phyloP scores from a whole-genome alignment of 1,140 invertebrate species.

The Drosophila parabipectinata region DNA sequence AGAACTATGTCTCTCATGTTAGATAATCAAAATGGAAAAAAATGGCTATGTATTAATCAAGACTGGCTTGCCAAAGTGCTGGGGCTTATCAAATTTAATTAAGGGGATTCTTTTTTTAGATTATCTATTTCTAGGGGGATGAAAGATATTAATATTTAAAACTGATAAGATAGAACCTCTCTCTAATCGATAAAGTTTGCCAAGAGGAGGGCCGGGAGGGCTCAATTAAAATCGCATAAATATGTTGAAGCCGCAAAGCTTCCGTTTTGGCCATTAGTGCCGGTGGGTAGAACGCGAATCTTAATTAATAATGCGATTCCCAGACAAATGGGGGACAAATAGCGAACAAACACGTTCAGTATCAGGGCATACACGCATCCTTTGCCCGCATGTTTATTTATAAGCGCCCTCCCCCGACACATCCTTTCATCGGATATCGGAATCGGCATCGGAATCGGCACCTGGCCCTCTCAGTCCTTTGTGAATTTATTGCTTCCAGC shows the following conservation, averaged over 20 bases:
- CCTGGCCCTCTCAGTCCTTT: not conserved
- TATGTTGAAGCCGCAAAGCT: slow-evolving; percentile 33
- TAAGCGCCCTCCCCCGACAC: slow-evolving; percentile 9
- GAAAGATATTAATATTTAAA: not conserved
- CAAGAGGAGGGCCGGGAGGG: not conserved
- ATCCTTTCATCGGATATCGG: not conserved
- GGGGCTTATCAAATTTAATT: slow-evolving; percentile 36
- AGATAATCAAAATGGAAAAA: slow-evolving; percentile 23
- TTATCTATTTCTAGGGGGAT: not conserved
- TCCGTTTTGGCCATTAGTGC: slow-evolving; percentile 51
- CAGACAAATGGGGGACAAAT: slow-evolving; percentile 45
- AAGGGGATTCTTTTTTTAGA: slow-evolving; percentile 6
- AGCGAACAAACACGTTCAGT: slow-evolving; percentile 30
- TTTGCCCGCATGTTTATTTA: slow-evolving; percentile 62
- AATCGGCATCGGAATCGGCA: slow-evolving; percentile 2
- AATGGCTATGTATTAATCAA: slow-evolving; percentile 53
- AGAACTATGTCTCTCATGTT: slow-evolving; percentile 26
- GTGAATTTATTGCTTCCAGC: slow-evolving; percentile 40
- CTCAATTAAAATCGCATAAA: slow-evolving; percentile 64
- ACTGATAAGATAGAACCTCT: not conserved
- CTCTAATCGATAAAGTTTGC: slow-evolving; percentile 7
- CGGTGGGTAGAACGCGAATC: slow-evolving; percentile 21
- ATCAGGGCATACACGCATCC: slow-evolving; percentile 24
- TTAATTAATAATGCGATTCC: slow-evolving; percentile 61
- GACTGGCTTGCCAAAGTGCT: slow-evolving; percentile 25